phyloP scores from a whole-genome alignment of 1,140 invertebrate genomes.

The Diorhabda elongata region DNA sequence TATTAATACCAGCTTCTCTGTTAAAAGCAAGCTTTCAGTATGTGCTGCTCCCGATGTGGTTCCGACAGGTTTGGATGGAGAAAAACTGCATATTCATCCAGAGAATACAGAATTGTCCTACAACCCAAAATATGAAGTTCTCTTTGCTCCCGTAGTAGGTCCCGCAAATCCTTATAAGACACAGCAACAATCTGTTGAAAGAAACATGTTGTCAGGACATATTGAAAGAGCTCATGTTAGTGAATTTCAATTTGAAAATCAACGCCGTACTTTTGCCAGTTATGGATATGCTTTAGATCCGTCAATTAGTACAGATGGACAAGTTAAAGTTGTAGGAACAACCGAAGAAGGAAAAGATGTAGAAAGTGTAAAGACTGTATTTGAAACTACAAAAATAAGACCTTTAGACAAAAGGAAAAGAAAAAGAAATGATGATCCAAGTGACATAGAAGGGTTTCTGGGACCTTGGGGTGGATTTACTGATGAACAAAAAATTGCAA shows the following conservation, averaged over 20 bases:
- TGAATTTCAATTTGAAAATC: constrained; percentile 98
- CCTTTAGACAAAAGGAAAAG: constrained; percentile 71
- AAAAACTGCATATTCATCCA: constrained; percentile 63
- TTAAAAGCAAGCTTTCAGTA: constrained; percentile 58
- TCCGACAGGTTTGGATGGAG: constrained; percentile 61
- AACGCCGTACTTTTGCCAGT: constrained; percentile 89
- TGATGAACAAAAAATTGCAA: constrained; percentile 83
- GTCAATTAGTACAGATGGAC: constrained; percentile 68
- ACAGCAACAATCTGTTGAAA: constrained; percentile 76
- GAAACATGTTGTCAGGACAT: constrained; percentile 92
- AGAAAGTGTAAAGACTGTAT: constrained; percentile 70
- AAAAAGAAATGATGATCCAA: constrained; percentile 83
- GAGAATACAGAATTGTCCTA: constrained; percentile 74
- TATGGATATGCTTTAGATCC: constrained; percentile 97
- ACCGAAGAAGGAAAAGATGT: constrained; percentile 31
- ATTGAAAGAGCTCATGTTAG: constrained; percentile 93
- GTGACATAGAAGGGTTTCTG: constrained; percentile 90
- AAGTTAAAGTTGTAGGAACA: constrained; percentile 60
- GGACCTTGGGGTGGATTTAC: constrained; percentile 96
- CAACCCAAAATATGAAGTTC: constrained; percentile 94
- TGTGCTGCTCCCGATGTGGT: constrained; percentile 77
- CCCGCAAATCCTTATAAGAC: constrained; percentile 90
- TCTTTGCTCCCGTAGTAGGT: constrained; percentile 88
- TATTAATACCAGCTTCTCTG: constrained; percentile 33
- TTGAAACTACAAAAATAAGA: constrained; percentile 73